Evolutionary conservation across 2,888 invertebrate genomes (phyloP).

Genomic region (Spilarctia lutea): DNA sequence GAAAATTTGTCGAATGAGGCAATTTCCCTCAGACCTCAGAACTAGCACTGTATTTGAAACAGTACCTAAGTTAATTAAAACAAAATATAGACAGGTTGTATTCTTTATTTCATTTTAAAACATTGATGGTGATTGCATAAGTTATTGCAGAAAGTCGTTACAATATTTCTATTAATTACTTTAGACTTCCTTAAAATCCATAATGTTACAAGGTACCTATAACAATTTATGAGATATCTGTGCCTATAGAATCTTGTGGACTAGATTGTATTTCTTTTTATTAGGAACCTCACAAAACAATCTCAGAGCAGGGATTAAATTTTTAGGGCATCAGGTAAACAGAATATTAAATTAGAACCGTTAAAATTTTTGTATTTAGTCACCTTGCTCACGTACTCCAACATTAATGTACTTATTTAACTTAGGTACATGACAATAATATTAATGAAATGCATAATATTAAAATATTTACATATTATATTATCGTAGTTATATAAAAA

Average conservation of each 20-base stretch:
- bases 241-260: neutral
- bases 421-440: conserved; percentile 4
- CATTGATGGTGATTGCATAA: neutral
- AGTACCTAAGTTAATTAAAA: neutral
- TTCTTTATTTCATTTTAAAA: conserved; percentile 14
- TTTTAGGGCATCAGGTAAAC: neutral
- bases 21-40: neutral
- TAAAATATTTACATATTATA: conserved; percentile 5
- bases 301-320: neutral
- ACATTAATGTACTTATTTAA: neutral
- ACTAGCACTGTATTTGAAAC: neutral
- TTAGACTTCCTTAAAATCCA: neutral
- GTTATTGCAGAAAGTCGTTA: neutral
- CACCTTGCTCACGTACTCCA: neutral
- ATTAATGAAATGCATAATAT: conserved; percentile 14
- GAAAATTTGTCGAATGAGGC: neutral
- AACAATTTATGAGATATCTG: neutral
- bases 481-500: neutral
- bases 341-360: neutral
- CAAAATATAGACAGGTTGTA: neutral
- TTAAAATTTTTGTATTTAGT: neutral
- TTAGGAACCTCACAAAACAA: neutral
- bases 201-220: neutral
- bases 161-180: neutral
- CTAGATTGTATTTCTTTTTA: neutral